Conservation (phyloP, 2,113 vertebrate species). For the Petroica traversi region DNA sequence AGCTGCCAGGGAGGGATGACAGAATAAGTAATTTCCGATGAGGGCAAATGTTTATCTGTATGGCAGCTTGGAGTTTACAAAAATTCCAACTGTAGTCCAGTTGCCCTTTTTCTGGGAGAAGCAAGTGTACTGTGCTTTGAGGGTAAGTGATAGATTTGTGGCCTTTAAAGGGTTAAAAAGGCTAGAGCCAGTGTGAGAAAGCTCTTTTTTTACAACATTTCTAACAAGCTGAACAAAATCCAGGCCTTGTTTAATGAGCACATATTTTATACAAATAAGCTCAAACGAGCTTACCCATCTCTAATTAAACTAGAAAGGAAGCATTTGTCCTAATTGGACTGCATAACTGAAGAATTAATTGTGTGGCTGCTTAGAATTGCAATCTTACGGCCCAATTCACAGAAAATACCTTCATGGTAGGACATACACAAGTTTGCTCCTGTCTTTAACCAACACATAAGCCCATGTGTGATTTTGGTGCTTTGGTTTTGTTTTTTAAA, state of each 20-base stretch:
- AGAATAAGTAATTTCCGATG: neutral
- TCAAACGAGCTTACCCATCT: constrained; percentile 71
- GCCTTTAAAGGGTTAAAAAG: constrained; percentile 59
- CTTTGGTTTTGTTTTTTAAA: neutral
- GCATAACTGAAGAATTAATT: constrained; percentile 78
- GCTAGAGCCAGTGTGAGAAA: constrained; percentile 64
- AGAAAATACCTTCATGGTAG: constrained; percentile 49
- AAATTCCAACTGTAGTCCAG: neutral
- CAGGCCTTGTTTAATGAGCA: constrained; percentile 79
- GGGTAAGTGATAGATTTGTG: neutral
- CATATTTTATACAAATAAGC: constrained; percentile 82
- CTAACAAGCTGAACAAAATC: constrained; percentile 78
- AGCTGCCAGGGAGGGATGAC: neutral
- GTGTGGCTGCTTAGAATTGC: constrained; percentile 75
- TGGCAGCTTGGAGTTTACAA: neutral
- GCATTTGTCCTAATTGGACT: constrained; percentile 79
- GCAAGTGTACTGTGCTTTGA: neutral
- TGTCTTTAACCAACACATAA: constrained; percentile 1
- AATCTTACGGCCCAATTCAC: constrained; percentile 67
- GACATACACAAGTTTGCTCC: constrained; percentile 49
- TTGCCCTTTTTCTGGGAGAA: neutral
- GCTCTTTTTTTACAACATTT: constrained; percentile 54
- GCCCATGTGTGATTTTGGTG: neutral
- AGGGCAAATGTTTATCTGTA: neutral
- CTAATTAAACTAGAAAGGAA: constrained; percentile 79